Evolutionary conservation across 2,113 vertebrate species (phyloP).

Genomic region (Anarrhichthys ocellatus): DNA sequence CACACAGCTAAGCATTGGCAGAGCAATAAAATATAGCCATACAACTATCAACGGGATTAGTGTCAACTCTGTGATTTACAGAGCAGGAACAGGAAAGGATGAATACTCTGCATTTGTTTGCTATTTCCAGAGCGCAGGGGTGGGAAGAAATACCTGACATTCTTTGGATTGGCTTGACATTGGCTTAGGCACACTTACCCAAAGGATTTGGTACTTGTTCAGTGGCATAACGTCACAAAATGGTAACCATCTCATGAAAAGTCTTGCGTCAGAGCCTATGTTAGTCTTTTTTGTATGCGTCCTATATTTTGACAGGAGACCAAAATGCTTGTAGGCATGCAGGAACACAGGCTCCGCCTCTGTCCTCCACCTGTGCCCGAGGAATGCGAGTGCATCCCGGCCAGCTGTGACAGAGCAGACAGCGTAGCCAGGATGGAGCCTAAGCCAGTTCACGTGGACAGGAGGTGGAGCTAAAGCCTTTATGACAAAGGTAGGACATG

Average conservation of each 20-base stretch:
- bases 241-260: background rate
- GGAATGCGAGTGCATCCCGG: slow-evolving; percentile 47
- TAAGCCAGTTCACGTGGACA: background rate
- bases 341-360: slow-evolving; percentile 31
- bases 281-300: background rate
- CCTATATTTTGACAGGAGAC: background rate
- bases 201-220: slow-evolving; percentile 3
- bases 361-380: slow-evolving; percentile 46
- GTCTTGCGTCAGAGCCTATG: background rate
- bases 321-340: slow-evolving; percentile 14
- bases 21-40: background rate
- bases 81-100: slow-evolving; percentile 1
- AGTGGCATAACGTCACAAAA: background rate
- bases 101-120: background rate
- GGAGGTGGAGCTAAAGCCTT: slow-evolving; percentile 1
- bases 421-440: background rate
- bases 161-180: slow-evolving; percentile 1
- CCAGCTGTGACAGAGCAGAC: slow-evolving; percentile 40
- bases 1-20: slow-evolving; percentile 3
- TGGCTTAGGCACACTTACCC: background rate
- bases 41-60: slow-evolving; percentile 19
- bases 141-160: slow-evolving; percentile 8
- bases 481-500: background rate
- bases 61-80: slow-evolving; percentile 16
- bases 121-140: background rate